Conservation (phyloP, 2,797 vertebrate genomes). For the Petrocephalus schoutedeni region DNA sequence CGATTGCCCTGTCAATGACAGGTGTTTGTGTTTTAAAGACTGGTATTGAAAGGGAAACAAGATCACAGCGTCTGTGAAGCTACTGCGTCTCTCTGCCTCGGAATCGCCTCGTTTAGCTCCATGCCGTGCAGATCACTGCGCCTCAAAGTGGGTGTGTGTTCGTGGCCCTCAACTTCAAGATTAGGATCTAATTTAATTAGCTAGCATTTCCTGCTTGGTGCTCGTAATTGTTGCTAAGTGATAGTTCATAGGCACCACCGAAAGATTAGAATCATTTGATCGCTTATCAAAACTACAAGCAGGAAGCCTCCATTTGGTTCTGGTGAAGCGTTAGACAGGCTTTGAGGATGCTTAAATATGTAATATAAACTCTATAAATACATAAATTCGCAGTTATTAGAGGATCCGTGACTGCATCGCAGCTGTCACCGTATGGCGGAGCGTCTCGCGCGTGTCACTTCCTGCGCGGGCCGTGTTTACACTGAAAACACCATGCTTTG, state of each 20-base stretch:
- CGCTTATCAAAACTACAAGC: neutral
- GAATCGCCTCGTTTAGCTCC: neutral
- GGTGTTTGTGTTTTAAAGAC: conserved; percentile 10
- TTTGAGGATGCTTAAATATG: neutral
- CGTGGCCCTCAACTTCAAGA: neutral
- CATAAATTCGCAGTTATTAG: neutral
- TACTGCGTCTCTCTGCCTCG: neutral
- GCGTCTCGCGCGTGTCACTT: neutral
- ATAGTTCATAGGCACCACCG: conserved; percentile 1
- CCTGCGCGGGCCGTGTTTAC: conserved; percentile 41
- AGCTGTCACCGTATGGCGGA: neutral
- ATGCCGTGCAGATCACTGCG: neutral
- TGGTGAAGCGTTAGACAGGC: neutral
- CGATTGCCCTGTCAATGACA: neutral
- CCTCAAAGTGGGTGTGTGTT: neutral
- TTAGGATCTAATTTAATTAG: conserved; percentile 28
- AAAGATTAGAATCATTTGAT: conserved; percentile 14
- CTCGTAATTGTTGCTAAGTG: conserved; percentile 22
- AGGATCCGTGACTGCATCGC: neutral
- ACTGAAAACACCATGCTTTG: conserved; percentile 52
- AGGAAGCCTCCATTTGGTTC: neutral
- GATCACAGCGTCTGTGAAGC: neutral
- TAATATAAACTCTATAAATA: conserved; percentile 2
- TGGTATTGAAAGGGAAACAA: neutral
- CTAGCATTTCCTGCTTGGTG: neutral